phyloP scores from a whole-genome alignment of 2,888 invertebrate species.

The Temnothorax rugatulus region DNA sequence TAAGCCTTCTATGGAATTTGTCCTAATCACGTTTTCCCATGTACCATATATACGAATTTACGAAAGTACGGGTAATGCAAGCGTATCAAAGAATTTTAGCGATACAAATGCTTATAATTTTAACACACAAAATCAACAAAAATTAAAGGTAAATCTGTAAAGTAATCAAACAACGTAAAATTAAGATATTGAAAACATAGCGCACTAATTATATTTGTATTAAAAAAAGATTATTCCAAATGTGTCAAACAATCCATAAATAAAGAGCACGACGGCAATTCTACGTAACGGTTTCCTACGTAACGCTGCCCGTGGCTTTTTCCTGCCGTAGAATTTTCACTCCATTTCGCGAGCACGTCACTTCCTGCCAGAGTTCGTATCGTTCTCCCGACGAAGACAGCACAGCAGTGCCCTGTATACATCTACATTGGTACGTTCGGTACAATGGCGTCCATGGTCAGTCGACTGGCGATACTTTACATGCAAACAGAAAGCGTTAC shows the following conservation, averaged over 20 bases:
- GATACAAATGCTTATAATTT: background rate
- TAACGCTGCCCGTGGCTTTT: constrained; percentile 61
- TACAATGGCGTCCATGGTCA: constrained; percentile 76
- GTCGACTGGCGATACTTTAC: constrained; percentile 76
- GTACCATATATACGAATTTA: background rate
- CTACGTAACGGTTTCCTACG: background rate
- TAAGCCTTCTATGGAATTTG: constrained; percentile 54
- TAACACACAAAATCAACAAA: background rate
- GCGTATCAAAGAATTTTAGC: background rate
- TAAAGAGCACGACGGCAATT: background rate
- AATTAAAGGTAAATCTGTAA: background rate
- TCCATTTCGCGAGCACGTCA: constrained; percentile 77
- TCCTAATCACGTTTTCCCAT: constrained; percentile 62
- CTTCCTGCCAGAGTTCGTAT: constrained; percentile 76
- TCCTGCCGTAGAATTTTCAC: constrained; percentile 75
- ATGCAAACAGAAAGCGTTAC: constrained; percentile 77
- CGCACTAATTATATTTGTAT: background rate
- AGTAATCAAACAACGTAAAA: background rate
- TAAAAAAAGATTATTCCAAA: background rate
- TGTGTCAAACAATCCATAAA: background rate
- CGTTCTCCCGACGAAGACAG: constrained; percentile 69
- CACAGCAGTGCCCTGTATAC: constrained; percentile 55
- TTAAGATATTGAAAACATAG: background rate
- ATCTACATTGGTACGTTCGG: constrained; percentile 63
- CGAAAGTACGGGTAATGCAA: background rate